Evolutionary conservation across 2,888 invertebrate genomes (phyloP).

Genomic region (Papilio demoleus): DNA sequence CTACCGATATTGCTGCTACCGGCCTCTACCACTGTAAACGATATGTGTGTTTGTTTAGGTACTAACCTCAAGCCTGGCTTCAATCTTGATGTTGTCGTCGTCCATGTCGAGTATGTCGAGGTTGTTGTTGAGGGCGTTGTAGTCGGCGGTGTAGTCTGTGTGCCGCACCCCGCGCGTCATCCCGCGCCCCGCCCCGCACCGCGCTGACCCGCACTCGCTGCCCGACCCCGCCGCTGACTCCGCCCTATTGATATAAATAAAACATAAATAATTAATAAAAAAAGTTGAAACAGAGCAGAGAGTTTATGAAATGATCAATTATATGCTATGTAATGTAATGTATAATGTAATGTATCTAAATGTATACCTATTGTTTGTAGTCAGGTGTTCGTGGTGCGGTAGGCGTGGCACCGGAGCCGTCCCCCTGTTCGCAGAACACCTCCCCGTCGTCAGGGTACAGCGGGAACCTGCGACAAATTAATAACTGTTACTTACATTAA

Average conservation of each 20-base stretch:
- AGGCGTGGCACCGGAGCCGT: constrained; percentile 84
- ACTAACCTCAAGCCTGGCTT: constrained; percentile 69
- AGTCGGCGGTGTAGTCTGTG: constrained; percentile 68
- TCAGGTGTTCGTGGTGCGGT: constrained; percentile 87
- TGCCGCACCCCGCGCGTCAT: constrained; percentile 46
- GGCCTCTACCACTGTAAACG: too few relatives aligned
- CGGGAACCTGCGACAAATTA: constrained; percentile 63
- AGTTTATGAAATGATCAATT: background rate
- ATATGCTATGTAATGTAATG: too few relatives aligned
- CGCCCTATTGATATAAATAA: constrained; percentile 37
- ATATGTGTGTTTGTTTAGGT: background rate
- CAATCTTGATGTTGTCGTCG: constrained; percentile 76
- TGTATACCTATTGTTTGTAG: constrained; percentile 56
- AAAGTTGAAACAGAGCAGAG: too few relatives aligned
- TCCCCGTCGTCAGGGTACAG: constrained; percentile 75
- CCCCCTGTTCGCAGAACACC: constrained; percentile 63
- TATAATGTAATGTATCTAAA: background rate
- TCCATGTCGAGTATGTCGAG: constrained; percentile 79
- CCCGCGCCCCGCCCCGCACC: constrained; percentile 42
- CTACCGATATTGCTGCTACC: too few relatives aligned
- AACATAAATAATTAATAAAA: too few relatives aligned
- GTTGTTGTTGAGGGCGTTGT: constrained; percentile 73
- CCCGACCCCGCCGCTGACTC: constrained; percentile 48
- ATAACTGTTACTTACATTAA: background rate
- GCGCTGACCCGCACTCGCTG: constrained; percentile 47